These are phyloP conservation scores for Cepaea nemoralis DNA, from an alignment of 1,140 invertebrate species.

Conservation along the genomic window DNA sequence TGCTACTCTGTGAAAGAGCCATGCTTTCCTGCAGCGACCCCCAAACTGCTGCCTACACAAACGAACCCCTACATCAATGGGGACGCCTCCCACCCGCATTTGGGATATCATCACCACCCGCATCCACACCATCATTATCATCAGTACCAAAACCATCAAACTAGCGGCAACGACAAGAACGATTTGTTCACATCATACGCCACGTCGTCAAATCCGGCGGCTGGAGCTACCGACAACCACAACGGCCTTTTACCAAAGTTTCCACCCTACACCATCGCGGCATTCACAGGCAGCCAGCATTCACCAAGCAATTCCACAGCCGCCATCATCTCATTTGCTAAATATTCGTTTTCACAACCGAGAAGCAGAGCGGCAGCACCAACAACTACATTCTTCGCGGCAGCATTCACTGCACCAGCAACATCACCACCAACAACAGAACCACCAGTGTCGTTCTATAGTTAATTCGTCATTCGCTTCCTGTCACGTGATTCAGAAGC, in stretches of 20 bases:
- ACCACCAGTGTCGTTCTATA: neutral
- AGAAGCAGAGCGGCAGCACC: neutral
- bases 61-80: neutral
- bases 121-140: neutral
- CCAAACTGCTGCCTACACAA: neutral
- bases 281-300: neutral
- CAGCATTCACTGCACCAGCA: neutral
- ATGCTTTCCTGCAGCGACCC: neutral
- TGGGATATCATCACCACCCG: neutral
- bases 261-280: neutral
- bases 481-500: conserved; percentile 10
- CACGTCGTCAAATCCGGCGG: neutral
- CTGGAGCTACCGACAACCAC: neutral
- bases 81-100: neutral
- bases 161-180: neutral
- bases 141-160: neutral
- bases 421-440: neutral
- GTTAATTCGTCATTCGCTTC: neutral
- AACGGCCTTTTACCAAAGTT: neutral
- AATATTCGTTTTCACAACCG: neutral
- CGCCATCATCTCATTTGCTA: neutral
- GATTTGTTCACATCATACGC: neutral
- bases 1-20: too few relatives aligned
- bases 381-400: neutral
- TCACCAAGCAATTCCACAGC: neutral